Base-by-base conservation (phyloP, 2,888 invertebrate genomes). In the Mayetiola destructor region DNA sequence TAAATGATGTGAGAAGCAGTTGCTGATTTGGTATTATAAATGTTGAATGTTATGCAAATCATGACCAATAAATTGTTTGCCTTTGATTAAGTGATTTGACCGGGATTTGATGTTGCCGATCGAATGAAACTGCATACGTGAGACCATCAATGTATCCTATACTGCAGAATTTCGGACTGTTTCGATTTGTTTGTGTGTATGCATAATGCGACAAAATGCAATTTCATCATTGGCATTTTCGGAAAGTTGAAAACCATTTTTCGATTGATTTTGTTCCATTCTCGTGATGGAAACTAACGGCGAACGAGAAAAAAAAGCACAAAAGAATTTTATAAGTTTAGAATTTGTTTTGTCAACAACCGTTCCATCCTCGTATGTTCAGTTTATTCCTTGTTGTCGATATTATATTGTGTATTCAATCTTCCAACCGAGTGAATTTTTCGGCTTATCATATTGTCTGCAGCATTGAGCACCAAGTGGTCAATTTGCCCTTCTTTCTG, bases 351-450 rank as follows among this genome's bases (percentile, higher is more conserved):
- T n/a, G 27, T 3, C 16, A 48, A 48, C 48, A 48, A 48, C 27
- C n/a, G 5, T 39, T 39, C 16, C 14, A 1, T n/a, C n/a, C n/a
- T n/a, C n/a, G n/a, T n/a, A n/a, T n/a, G n/a, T n/a, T n/a, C n/a
- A n/a, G n/a, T n/a, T n/a, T 18, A 39, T 48, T 48, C 27, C 48
- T 27, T 48, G 53, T 29, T 20, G 53, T 12, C 20, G 53, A 30
- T 53, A 53, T 32, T 32, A 6, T 9, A 6, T 32, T 9, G 32
- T 12, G 12, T 53, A 70, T 69, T 70, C 69, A 70, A 70, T 69
- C 70, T 69, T 69, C 70, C 69, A 68, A 68, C 64, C 66, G 70
- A 69, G 62, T 69, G 66, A 60, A 58, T 57, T n/a, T 61, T 57
- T 56, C 60, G 59, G 62, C 64, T 64, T 64, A 64, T 64, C 64